Evolutionary conservation across 2,888 invertebrate species (phyloP), one percentile per base, ranked within the genome.

Genomic region (Cephus rjabovi): DNA sequence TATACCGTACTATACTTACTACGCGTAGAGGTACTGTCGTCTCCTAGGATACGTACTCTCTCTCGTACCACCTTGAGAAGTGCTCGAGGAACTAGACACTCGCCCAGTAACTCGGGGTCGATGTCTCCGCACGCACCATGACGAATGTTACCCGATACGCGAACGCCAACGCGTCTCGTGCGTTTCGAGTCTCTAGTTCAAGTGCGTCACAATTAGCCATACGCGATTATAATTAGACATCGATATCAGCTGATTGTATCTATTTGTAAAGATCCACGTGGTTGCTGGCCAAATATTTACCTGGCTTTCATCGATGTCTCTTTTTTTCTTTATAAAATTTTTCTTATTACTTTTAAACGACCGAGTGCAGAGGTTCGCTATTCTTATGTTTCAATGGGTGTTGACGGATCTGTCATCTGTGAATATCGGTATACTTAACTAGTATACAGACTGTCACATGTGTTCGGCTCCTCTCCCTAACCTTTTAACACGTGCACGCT

Each of bases 51-150:
- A 56, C 56, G 56, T 9, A 23, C 23, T 23, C 56, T 56, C 56
- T 56, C 56, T 56, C 56, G 56, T 56, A 56, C 23, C 56, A 56
- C 71, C 33, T 71, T 31, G 34, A 71, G 34, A 71, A 71, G 30
- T 71, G 33, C 71, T 56, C 56, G 75, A 70, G 76, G 69, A 76
- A 76, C 76, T 40, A 33, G 31, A 76, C 12, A 40, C 76, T 23
- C 56, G 56, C 56, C 56, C 56, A 71, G 71, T 34, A 71, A 71
- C 71, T 75, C 83, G 89, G 86, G 89, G 88, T 88, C 88, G 88
- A 88, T 84, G 89, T 87, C 88, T 89, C 85, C 85, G 86, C 86
- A 84, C 81, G 82, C 85, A 87, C 87, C 89, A 87, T 89, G 88
- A 89, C 89, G 87, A 87, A 87, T 87, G 86, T 86, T 85, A 85